Evolutionary conservation across 37 sponge, comb jelly and placozoan genomes (phyloP).

Genomic region (Aplysina aerophoba): DNA sequence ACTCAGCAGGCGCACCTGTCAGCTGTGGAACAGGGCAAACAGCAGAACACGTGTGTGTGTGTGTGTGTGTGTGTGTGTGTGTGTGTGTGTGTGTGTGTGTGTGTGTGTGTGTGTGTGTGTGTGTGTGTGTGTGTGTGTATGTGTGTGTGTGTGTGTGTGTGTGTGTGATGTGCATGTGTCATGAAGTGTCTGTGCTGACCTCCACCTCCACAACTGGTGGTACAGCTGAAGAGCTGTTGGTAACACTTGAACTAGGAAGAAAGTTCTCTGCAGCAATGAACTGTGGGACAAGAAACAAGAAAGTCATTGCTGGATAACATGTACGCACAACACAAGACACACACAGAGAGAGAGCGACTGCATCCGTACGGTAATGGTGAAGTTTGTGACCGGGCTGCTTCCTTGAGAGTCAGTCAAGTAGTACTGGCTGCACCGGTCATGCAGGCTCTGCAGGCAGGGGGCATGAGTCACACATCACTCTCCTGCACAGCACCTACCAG

Average conservation of each 20-base stretch:
- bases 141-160: not conserved
- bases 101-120: not conserved
- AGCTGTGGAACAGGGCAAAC: not conserved
- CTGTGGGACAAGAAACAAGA: not conserved
- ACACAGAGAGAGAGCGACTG: not conserved
- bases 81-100: not conserved
- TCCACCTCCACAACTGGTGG: slow-evolving; percentile 25
- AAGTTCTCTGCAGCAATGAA: slow-evolving; percentile 12
- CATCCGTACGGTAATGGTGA: slow-evolving; percentile 11
- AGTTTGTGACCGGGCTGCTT: not conserved
- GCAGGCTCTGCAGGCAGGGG: slow-evolving; percentile 15
- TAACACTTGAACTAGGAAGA: not conserved
- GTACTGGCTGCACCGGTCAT: not conserved
- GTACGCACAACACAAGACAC: not conserved
- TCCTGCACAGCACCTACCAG: no score
- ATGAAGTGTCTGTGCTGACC: not conserved
- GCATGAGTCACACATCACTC: no score
- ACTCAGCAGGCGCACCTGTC: slow-evolving; percentile 45
- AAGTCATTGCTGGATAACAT: not conserved
- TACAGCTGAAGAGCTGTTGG: not conserved
- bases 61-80: not conserved
- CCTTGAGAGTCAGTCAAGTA: slow-evolving; percentile 1
- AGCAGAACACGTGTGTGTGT: not conserved
- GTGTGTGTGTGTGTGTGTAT: not conserved
- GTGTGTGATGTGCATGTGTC: not conserved